Conservation (phyloP, 35 echinoderm and acorn worm species). For the Apostichopus californicus region DNA sequence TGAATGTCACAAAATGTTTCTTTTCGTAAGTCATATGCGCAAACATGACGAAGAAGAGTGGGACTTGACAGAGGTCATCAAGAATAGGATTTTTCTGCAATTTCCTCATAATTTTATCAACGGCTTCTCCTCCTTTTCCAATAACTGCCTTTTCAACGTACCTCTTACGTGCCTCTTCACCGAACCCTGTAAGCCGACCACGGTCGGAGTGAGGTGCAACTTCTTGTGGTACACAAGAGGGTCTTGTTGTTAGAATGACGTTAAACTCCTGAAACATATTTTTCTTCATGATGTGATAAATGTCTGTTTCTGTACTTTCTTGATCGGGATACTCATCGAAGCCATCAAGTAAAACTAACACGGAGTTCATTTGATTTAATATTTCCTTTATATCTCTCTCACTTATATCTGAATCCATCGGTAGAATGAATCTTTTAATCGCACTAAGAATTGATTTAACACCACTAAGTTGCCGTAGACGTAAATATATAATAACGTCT, state of each 20-base stretch:
- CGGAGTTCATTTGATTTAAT: neutral
- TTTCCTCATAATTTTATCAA: neutral
- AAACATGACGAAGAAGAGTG: neutral
- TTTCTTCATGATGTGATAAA: neutral
- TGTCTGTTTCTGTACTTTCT: neutral
- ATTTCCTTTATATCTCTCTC: neutral
- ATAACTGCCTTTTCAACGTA: neutral
- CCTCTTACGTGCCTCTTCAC: neutral
- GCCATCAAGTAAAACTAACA: neutral
- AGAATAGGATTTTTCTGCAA: neutral
- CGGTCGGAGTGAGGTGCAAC: neutral
- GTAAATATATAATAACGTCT: too few relatives aligned
- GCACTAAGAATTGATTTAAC: neutral
- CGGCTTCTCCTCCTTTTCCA: neutral
- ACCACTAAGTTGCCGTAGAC: neutral
- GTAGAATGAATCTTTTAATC: neutral
- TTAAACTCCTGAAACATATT: neutral
- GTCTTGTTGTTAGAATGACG: neutral
- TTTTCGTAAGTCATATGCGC: neutral
- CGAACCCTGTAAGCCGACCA: neutral
- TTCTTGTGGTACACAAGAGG: neutral
- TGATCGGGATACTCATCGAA: neutral
- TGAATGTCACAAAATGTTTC: neutral
- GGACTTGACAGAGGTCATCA: neutral
- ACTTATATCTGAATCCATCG: neutral